phyloP scores from a whole-genome alignment of 2,113 vertebrate species.

The Apodemus speciosus region DNA sequence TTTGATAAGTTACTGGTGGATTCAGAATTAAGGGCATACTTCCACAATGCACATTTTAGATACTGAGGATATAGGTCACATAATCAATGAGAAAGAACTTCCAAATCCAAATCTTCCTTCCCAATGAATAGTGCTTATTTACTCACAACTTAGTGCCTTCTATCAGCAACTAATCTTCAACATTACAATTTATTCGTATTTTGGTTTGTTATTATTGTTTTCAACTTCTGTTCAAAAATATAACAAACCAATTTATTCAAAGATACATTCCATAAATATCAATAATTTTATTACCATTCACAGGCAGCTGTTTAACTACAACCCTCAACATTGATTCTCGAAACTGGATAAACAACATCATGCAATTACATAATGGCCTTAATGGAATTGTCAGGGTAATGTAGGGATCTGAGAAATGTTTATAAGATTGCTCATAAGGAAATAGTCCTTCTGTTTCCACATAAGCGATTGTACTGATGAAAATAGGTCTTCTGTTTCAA shows the following conservation, averaged over 20 bases:
- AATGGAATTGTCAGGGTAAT: slow-evolving; percentile 24
- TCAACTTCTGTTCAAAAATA: neutral
- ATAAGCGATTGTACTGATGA: slow-evolving; percentile 20
- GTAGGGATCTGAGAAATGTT: slow-evolving; percentile 41
- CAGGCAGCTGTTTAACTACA: neutral
- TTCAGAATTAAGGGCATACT: neutral
- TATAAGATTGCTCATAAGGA: slow-evolving; percentile 48
- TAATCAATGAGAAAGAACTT: neutral
- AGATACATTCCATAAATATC: neutral
- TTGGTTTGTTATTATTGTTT: neutral
- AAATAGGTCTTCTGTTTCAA: slow-evolving; percentile 38
- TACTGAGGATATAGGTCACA: neutral
- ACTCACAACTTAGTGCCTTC: neutral
- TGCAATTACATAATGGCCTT: slow-evolving; percentile 7
- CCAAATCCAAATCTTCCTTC: neutral
- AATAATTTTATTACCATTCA: neutral
- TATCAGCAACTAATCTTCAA: neutral
- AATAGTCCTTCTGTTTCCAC: slow-evolving; percentile 51
- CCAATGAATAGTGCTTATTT: neutral
- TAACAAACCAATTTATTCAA: slow-evolving; percentile 7
- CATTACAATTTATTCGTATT: neutral
- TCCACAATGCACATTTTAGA: neutral
- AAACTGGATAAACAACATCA: slow-evolving; percentile 25
- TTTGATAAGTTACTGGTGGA: neutral
- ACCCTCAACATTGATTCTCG: neutral